A percentile compares a stretch with the other conserved stretches of the same genome.
These are phyloP conservation scores for Brachymystax lenok DNA, from an alignment of 2,797 vertebrate genomes.

Conservation along the genomic window DNA sequence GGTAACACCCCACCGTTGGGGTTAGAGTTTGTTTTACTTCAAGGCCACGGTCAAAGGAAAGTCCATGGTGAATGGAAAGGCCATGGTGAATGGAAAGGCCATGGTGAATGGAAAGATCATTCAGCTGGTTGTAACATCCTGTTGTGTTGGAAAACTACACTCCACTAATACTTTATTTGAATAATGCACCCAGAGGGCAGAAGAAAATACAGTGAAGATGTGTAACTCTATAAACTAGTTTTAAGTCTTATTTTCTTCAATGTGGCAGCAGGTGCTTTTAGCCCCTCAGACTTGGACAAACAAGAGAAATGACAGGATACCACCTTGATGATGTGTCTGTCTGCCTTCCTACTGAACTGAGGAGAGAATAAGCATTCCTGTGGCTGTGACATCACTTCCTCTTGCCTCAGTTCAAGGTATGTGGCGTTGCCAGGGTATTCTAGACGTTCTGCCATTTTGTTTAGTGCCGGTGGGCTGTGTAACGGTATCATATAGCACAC, in stretches of 20 bases:
- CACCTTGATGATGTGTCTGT: slow-evolving; percentile 37
- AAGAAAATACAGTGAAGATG: not conserved
- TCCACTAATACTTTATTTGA: slow-evolving; percentile 27
- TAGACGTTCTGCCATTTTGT: slow-evolving; percentile 63
- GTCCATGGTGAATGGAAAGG: too few relatives aligned
- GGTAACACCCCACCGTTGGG: too few relatives aligned
- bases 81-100: too few relatives aligned
- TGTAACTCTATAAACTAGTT: not conserved
- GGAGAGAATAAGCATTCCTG: slow-evolving; percentile 42
- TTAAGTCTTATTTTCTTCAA: not conserved
- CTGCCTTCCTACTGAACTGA: slow-evolving; percentile 36
- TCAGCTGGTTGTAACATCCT: too few relatives aligned
- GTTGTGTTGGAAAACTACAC: slow-evolving; percentile 36
- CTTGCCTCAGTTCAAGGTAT: slow-evolving; percentile 46
- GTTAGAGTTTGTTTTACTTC: too few relatives aligned
- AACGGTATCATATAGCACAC: slow-evolving; percentile 24
- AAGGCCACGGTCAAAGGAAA: too few relatives aligned
- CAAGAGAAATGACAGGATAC: slow-evolving; percentile 63
- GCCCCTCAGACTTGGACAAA: slow-evolving; percentile 54
- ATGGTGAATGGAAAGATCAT: too few relatives aligned
- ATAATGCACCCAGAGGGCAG: slow-evolving; percentile 21
- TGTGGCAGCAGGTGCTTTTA: slow-evolving; percentile 48
- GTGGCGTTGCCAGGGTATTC: slow-evolving; percentile 47
- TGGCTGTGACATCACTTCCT: slow-evolving; percentile 57
- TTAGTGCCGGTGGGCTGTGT: slow-evolving; percentile 20